Evolutionary conservation across 2,888 invertebrate genomes (phyloP), one percentile per base, ranked within the genome.

Genomic region (Xylophagus ater): DNA sequence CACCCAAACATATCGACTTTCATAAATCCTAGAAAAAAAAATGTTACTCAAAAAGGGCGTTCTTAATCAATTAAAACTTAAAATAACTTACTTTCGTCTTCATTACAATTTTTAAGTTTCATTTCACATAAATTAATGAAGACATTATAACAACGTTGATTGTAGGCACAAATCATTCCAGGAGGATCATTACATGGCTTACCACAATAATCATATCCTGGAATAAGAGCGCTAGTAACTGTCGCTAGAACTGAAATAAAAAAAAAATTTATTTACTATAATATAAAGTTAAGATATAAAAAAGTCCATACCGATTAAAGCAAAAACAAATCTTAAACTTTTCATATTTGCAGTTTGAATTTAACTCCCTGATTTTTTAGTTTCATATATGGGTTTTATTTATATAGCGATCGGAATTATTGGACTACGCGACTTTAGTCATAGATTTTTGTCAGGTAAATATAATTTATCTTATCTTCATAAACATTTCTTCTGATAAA

Each of bases 51-150:
- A 18, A 17, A 10, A 33, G 5, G 6, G n/a, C 12, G 12, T 9
- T 2, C 4, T 2, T 33, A 15, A 15, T 12, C 20, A 33, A 5
- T 20, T 4, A 12, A 19, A 15, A n/a, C 20, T 7, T 7, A 32
- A 3, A 19, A 32, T 19, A 12, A 28, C 36, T 36, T 36, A 36
- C 36, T 28, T n/a, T 36, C 36, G n/a, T 28, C 21, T 9, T 13
- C 10, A 20, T 36, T 29, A 29, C 36, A 36, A 18, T 36, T 36
- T 19, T 26, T 25, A 10, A 29, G 28, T 21, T 36, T 36, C 36
- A 36, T 36, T 14, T 19, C 29, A 9, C 36, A 36, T 20, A 19
- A 14, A 20, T 21, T 29, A 7, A 19, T 13, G 20, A 20, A 36
- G 9, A 29, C 20, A 20, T 36, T 20, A 15, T 19, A 36, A 9